Evolutionary conservation across 2,888 invertebrate species (phyloP).

Genomic region (Heliconius ethilla): DNA sequence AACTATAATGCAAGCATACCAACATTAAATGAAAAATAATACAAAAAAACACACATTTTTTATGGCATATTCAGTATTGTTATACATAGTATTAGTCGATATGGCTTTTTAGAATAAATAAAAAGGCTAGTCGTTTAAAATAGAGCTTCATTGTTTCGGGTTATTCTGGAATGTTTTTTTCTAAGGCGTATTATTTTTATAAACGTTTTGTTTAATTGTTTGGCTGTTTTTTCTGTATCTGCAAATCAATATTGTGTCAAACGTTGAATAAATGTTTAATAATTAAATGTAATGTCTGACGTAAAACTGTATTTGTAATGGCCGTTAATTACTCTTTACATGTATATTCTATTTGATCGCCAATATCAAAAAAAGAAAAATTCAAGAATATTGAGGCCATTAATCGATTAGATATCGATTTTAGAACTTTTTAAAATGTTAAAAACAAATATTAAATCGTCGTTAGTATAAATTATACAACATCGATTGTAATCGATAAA

Average conservation of each 20-base stretch:
- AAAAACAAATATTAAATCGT: background rate
- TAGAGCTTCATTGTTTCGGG: constrained; percentile 28
- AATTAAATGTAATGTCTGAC: background rate
- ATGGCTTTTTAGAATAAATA: constrained; percentile 32
- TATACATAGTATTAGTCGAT: constrained; percentile 33
- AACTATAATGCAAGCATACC: constrained; percentile 6
- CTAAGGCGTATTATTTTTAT: constrained; percentile 3
- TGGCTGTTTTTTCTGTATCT: constrained; percentile 1
- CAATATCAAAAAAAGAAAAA: background rate
- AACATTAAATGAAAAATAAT: constrained; percentile 19
- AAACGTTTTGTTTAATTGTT: background rate
- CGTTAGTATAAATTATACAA: background rate
- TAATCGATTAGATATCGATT: constrained; percentile 18
- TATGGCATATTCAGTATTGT: constrained; percentile 35
- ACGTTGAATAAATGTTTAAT: constrained; percentile 13
- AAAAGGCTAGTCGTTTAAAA: constrained; percentile 35
- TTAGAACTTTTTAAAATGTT: constrained; percentile 5
- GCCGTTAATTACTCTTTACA: background rate
- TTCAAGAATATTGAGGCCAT: background rate
- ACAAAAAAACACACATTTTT: constrained; percentile 24
- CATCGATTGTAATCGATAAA: constrained; percentile 8
- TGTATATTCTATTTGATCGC: background rate
- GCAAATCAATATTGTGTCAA: background rate
- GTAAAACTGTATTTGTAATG: background rate
- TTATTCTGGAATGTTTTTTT: constrained; percentile 9